These are phyloP conservation scores for Capromys pilorides DNA, from an alignment of 2,797 vertebrate species.

Conservation along the genomic window DNA sequence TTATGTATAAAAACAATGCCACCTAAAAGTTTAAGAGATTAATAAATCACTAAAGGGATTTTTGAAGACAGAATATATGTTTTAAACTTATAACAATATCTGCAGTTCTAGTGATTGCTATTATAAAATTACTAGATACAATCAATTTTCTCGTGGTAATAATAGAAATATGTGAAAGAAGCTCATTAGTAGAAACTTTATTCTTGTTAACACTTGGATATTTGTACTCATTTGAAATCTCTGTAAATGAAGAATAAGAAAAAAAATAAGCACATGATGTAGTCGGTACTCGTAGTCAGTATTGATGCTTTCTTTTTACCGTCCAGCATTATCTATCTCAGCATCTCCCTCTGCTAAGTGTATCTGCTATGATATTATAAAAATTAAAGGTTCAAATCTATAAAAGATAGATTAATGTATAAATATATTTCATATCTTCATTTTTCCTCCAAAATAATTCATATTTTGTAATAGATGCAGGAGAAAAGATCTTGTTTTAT, in stretches of 20 bases:
- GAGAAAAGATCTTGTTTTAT: not conserved
- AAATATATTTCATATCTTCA: not conserved
- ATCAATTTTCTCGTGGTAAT: not conserved
- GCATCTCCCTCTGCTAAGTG: not conserved
- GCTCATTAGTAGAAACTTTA: not conserved
- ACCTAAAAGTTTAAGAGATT: not conserved
- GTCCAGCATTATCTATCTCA: not conserved
- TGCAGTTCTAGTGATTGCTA: not conserved
- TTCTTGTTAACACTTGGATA: not conserved
- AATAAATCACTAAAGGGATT: not conserved
- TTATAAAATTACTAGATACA: conserved; percentile 5
- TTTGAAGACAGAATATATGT: not conserved
- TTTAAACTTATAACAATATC: not conserved
- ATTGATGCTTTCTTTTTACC: not conserved
- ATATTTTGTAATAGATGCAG: not conserved
- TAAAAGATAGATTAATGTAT: not conserved
- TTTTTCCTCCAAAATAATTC: not conserved
- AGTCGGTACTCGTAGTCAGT: not conserved
- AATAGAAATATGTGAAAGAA: not conserved
- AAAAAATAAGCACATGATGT: not conserved
- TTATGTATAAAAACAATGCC: conserved; percentile 18
- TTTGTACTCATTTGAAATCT: not conserved
- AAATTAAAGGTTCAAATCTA: not conserved
- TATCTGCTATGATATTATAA: not conserved
- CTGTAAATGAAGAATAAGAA: conserved; percentile 32